These are phyloP conservation scores for Drosophila cyrtoloma DNA, from an alignment of 2,888 invertebrate genomes.

Conservation along the genomic window DNA sequence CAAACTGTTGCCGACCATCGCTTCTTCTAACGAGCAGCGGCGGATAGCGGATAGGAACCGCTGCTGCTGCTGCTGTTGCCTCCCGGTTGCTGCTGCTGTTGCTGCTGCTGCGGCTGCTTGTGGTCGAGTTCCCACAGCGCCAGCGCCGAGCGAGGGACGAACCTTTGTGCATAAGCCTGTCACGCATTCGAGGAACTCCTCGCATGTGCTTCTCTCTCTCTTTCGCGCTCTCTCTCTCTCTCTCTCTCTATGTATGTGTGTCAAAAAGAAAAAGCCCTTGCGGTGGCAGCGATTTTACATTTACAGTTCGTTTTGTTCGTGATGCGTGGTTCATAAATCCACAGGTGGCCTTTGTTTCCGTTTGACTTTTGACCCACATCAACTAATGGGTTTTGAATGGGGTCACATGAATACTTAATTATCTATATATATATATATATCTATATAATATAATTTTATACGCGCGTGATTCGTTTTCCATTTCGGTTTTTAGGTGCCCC, in stretches of 20 bases:
- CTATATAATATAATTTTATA: not conserved
- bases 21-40: constrained; percentile 73
- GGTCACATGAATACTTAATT: not conserved
- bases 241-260: constrained; percentile 14
- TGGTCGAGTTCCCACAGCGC: constrained; percentile 37
- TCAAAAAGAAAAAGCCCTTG: constrained; percentile 25
- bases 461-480: not conserved
- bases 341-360: constrained; percentile 9
- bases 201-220: constrained; percentile 3
- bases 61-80: constrained; percentile 24
- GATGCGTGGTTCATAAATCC: constrained; percentile 5
- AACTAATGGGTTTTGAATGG: not conserved
- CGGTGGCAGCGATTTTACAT: constrained; percentile 19
- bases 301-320: constrained; percentile 4
- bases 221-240: not conserved
- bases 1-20: constrained; percentile 72
- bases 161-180: constrained; percentile 59
- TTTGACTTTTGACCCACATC: not conserved
- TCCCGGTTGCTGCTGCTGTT: not conserved
- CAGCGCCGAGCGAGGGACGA: constrained; percentile 28
- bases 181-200: constrained; percentile 57
- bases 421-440: not conserved
- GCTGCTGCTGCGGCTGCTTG: constrained; percentile 13
- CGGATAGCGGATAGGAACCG: constrained; percentile 60
- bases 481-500: not conserved